These are phyloP conservation scores for Dryobota labecula DNA, from an alignment of 2,888 invertebrate genomes.

Conservation along the genomic window DNA sequence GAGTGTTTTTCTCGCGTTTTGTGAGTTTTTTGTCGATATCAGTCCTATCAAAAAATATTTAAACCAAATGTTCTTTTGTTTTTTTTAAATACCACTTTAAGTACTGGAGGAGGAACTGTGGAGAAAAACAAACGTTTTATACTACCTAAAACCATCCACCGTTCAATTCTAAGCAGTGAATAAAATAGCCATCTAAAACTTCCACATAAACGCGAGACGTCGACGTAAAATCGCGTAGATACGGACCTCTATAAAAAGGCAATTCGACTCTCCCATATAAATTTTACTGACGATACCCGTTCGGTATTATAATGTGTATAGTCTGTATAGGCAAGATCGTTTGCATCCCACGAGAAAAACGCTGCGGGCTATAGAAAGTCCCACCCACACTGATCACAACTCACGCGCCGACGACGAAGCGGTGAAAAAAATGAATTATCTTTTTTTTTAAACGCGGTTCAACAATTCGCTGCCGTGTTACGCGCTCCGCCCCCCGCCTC, in stretches of 20 bases:
- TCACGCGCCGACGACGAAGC: conserved; percentile 70
- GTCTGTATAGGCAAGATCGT: conserved; percentile 68
- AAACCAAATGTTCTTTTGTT: neutral
- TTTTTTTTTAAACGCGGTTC: conserved; percentile 78
- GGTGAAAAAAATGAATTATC: conserved; percentile 74
- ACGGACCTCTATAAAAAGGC: conserved; percentile 55
- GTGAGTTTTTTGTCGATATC: conserved; percentile 42
- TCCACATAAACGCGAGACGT: conserved; percentile 34
- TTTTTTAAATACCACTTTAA: neutral
- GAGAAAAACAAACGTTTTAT: conserved; percentile 18
- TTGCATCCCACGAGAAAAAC: conserved; percentile 83
- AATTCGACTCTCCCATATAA: conserved; percentile 65
- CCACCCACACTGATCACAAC: conserved; percentile 83
- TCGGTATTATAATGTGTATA: conserved; percentile 63
- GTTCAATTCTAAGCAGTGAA: conserved; percentile 26
- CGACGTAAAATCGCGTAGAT: conserved; percentile 45
- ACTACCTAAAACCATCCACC: conserved; percentile 20
- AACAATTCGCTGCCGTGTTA: conserved; percentile 85
- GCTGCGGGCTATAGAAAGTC: conserved; percentile 88
- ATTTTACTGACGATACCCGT: conserved; percentile 65
- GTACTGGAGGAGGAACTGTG: neutral
- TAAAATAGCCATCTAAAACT: conserved; percentile 29
- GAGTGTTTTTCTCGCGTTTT: conserved; percentile 58
- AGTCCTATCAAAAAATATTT: conserved; percentile 26
- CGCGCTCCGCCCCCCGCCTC: conserved; percentile 82